A percentile compares a stretch with the other conserved stretches of the same genome.
These are phyloP conservation scores for Lepidochitona cinerea DNA, from an alignment of 2,888 invertebrate genomes.

Conservation along the genomic window DNA sequence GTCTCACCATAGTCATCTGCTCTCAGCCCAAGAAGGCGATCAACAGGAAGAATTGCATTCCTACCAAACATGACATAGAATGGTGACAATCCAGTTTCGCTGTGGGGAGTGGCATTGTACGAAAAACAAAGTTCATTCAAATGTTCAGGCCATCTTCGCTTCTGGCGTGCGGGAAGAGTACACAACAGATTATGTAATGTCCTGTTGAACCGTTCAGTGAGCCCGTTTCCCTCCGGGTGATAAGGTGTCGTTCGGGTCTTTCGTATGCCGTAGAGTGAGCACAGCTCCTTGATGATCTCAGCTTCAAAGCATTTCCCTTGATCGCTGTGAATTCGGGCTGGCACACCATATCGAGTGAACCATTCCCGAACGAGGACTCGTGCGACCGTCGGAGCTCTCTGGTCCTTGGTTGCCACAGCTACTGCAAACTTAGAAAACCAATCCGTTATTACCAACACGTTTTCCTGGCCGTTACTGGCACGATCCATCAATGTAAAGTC, in stretches of 20 bases:
- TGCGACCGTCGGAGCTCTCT: constrained; percentile 17
- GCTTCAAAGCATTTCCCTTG: too few species aligned
- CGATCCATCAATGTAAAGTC: background rate
- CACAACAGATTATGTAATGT: constrained; percentile 19
- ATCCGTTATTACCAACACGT: background rate
- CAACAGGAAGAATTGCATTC: too few species aligned
- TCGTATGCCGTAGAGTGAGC: too few species aligned
- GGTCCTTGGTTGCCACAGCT: constrained; percentile 15
- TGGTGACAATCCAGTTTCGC: background rate
- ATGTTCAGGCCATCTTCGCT: constrained; percentile 18
- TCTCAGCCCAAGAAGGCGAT: background rate
- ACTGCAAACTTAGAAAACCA: background rate
- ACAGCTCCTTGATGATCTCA: too few species aligned
- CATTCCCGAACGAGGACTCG: too few species aligned
- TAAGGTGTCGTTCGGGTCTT: constrained; percentile 20
- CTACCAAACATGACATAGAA: constrained; percentile 9
- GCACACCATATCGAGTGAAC: too few species aligned
- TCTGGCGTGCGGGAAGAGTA: constrained; percentile 6
- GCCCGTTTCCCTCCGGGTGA: constrained; percentile 19
- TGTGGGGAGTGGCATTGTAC: background rate
- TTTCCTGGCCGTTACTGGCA: background rate
- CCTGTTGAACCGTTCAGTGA: constrained; percentile 19
- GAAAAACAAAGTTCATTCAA: constrained; percentile 7
- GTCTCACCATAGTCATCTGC: background rate
- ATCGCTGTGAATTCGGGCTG: too few species aligned